Base-by-base conservation (phyloP, 2,888 invertebrate genomes). In the Andrena chrysosceles region DNA sequence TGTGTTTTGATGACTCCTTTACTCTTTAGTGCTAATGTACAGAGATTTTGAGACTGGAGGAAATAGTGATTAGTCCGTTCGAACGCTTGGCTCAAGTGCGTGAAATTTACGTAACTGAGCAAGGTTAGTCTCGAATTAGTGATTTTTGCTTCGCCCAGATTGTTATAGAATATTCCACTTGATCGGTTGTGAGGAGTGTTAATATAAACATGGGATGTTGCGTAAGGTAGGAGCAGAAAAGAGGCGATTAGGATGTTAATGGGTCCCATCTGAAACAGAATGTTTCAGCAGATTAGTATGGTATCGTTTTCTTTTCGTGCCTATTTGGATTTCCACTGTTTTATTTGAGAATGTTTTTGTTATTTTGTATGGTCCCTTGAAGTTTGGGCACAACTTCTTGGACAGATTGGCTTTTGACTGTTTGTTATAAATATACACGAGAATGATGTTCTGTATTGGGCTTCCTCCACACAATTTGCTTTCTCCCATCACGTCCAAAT, bases 351-450 rank as follows among this genome's bases (percentile, higher is more conserved):
- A 33, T 33, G 54, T 0, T 49, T 54, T 1, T 33, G 33, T 29
- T 10, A 72, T n/a, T 72, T 72, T 64, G 13, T 33, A 63, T n/a
- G 64, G 64, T n/a, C 63, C 63, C 1, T 64, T 63, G 42, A 72
- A 64, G 5, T 72, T 72, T 2, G 72, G 35, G 3, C 52, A 26
- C 7, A 72, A 35, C 16, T 72, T 72, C 16, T 72, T 72, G 16
- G 3, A 49, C 8, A 63, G 13, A 5, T 49, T 62, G 7, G 13
- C 0, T 23, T 63, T 72, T 2, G n/a, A 20, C 35, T 54, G 64
- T 26, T 64, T 72, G 10, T 54, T n/a, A 4, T 54, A 56, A 16
- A 63, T 72, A 13, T 49, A 64, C 8, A 72, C 63, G 7, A 72
- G 35, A n/a, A n/a, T n/a, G n/a, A n/a, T n/a, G n/a, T n/a, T n/a